Evolutionary conservation across 2,113 vertebrate genomes (phyloP).

Genomic region (Megaceryle torquata): DNA sequence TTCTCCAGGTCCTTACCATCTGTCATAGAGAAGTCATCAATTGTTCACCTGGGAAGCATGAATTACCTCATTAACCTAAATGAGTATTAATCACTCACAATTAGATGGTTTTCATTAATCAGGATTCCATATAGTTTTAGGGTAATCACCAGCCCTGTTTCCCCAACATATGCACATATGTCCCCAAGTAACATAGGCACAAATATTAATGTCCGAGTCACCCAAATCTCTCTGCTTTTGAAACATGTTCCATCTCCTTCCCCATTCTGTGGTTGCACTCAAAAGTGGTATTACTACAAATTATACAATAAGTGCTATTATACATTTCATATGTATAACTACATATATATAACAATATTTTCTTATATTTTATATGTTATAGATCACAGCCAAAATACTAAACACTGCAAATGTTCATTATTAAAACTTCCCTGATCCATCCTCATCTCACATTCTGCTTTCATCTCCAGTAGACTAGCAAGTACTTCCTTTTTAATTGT

Average conservation of each 20-base stretch:
- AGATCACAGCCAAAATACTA: background rate
- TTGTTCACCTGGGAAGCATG: background rate
- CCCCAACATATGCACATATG: no score
- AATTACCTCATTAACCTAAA: background rate
- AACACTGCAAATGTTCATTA: background rate
- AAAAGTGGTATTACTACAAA: background rate
- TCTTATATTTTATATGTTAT: background rate
- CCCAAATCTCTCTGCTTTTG: background rate
- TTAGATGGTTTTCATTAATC: background rate
- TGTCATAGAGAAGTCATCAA: background rate
- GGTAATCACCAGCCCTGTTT: background rate
- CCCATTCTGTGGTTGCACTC: background rate
- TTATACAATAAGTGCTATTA: background rate
- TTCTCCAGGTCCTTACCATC: background rate
- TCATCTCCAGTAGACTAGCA: background rate
- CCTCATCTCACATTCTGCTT: background rate
- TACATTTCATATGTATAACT: background rate
- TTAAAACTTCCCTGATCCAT: background rate
- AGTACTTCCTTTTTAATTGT: background rate
- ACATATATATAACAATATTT: background rate
- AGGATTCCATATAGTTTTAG: background rate
- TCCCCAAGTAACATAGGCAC: background rate
- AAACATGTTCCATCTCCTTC: background rate
- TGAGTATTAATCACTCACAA: background rate
- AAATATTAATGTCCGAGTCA: background rate